phyloP scores from a whole-genome alignment of 2,113 vertebrate species.

The Sebastes schlegelii region DNA sequence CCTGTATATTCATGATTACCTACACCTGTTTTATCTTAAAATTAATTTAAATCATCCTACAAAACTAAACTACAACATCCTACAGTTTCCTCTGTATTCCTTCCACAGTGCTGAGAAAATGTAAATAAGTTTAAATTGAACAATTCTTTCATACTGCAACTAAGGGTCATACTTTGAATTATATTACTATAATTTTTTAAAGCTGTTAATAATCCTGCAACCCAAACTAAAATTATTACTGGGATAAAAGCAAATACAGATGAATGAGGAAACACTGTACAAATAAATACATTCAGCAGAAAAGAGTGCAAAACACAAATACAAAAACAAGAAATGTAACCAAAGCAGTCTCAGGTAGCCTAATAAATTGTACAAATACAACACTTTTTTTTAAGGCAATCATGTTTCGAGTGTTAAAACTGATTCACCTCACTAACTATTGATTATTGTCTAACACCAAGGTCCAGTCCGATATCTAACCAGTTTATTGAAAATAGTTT shows the following conservation, averaged over 20 bases:
- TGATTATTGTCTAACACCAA: neutral
- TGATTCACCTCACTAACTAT: too few species aligned
- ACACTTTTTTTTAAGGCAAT: neutral
- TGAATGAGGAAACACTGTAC: neutral
- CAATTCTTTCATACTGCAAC: too few species aligned
- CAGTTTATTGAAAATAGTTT: neutral
- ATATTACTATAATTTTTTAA: neutral
- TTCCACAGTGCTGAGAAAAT: too few species aligned
- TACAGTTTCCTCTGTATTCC: too few species aligned
- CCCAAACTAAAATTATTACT: neutral
- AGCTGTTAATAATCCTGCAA: neutral
- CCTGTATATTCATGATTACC: too few species aligned
- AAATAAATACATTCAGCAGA: conserved; percentile 35
- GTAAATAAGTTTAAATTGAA: too few species aligned
- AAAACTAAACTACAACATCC: too few species aligned
- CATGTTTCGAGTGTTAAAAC: neutral
- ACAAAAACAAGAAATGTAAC: conserved; percentile 1
- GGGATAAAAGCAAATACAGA: neutral
- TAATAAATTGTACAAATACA: too few species aligned
- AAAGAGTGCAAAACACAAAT: neutral
- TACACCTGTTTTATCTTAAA: too few species aligned
- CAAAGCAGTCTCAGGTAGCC: neutral
- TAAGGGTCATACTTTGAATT: neutral
- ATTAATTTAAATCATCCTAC: too few species aligned
- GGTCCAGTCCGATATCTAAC: neutral